These are phyloP conservation scores for Capitulum mitella DNA, from an alignment of 2,888 invertebrate genomes.

Conservation along the genomic window DNA sequence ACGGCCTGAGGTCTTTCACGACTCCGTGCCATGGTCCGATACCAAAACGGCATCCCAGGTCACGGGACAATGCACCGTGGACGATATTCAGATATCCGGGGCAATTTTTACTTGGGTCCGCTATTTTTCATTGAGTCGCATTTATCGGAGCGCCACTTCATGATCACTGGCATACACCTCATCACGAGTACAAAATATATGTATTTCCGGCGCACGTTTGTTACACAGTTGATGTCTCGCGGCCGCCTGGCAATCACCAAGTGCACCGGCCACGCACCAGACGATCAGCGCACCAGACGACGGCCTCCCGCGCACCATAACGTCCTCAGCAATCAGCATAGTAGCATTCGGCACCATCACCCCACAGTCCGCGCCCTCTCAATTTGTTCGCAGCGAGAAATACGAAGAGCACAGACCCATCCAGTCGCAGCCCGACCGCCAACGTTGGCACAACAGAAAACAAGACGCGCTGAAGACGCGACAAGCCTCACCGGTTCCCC, in stretches of 20 bases:
- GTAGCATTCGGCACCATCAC: neutral
- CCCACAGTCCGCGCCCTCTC: neutral
- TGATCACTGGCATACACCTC: too few relatives aligned
- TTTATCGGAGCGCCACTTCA: too few relatives aligned
- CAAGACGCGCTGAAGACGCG: neutral
- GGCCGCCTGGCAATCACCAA: neutral
- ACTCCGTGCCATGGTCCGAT: too few relatives aligned
- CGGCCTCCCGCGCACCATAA: neutral
- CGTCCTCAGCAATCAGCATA: neutral
- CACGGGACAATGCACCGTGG: too few relatives aligned
- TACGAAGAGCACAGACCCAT: too few relatives aligned
- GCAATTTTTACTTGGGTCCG: too few relatives aligned
- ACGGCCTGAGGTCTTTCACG: too few relatives aligned
- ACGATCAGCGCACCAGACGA: neutral
- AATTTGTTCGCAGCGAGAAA: neutral
- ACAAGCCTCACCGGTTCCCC: neutral
- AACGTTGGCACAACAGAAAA: slow-evolving; percentile 14
- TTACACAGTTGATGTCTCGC: neutral
- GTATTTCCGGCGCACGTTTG: neutral
- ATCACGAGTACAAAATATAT: slow-evolving; percentile 1
- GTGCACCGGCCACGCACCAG: neutral
- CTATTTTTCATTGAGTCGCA: too few relatives aligned
- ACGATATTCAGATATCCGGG: too few relatives aligned
- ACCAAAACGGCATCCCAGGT: too few relatives aligned
- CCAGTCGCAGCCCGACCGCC: neutral